A percentile compares a stretch with the other conserved stretches of the same genome.
Conservation (phyloP, 53 echinoderm and acorn worm species). For the Glandiceps talaboti region DNA sequence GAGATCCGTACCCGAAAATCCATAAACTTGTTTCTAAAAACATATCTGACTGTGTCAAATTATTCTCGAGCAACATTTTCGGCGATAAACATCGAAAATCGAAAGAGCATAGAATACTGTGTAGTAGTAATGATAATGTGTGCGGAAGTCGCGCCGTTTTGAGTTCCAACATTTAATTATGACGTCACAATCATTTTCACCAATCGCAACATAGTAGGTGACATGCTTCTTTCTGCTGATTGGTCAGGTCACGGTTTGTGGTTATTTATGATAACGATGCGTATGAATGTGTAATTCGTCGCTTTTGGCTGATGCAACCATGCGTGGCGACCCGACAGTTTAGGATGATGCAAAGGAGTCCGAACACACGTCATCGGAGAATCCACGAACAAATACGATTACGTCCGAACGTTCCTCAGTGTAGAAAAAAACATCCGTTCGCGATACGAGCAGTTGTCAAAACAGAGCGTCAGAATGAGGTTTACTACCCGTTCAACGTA, state of each 20-base stretch:
- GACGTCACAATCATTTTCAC: neutral
- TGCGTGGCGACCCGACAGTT: neutral
- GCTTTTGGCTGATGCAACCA: neutral
- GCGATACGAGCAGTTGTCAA: too few relatives aligned
- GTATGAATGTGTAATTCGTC: neutral
- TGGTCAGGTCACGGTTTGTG: neutral
- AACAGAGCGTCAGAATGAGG: too few relatives aligned
- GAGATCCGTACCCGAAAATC: slow-evolving; percentile 90
- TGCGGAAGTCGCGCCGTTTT: neutral
- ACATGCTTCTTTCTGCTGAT: neutral
- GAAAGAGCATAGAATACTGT: too few relatives aligned
- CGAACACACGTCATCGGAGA: neutral
- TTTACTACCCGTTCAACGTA: too few relatives aligned
- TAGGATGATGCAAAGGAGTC: neutral
- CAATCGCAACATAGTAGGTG: neutral
- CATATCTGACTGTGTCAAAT: neutral
- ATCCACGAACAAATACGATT: neutral
- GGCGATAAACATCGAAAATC: too few relatives aligned
- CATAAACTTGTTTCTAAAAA: slow-evolving; percentile 18
- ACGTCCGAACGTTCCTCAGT: neutral
- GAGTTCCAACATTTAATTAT: neutral
- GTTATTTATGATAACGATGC: neutral
- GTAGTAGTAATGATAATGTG: too few relatives aligned
- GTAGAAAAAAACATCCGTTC: neutral
- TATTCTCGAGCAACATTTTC: neutral